A percentile compares a stretch with the other conserved stretches of the same genome.
Conservation (phyloP, 2,113 vertebrate genomes). For the Prolemur simus region DNA sequence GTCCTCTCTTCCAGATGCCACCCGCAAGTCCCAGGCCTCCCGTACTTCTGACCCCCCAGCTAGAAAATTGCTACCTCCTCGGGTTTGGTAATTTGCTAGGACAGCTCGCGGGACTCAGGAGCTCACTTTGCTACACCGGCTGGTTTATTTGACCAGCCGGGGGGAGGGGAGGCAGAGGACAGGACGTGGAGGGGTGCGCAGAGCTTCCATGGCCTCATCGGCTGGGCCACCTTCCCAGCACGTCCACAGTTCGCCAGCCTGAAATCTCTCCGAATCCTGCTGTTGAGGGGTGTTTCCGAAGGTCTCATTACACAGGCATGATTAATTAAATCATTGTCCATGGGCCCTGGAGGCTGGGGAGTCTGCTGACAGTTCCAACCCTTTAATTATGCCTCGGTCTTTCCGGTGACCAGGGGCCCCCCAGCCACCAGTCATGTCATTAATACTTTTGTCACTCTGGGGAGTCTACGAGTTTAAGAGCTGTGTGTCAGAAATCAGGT, state of each 20-base stretch:
- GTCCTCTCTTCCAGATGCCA: not conserved
- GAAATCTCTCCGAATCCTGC: not conserved
- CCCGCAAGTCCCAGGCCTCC: not conserved
- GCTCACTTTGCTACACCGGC: not conserved
- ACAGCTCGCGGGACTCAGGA: not conserved
- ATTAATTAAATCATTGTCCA: not conserved
- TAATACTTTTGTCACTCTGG: not conserved
- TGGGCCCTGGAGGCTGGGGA: not conserved
- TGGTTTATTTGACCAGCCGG: not conserved
- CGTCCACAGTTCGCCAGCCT: not conserved
- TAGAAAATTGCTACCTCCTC: not conserved
- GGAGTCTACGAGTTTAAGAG: not conserved
- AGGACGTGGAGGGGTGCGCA: rapidly evolving
- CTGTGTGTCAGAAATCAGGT: not conserved
- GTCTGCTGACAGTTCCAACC: not conserved
- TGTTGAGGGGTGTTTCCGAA: not conserved
- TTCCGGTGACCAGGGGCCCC: not conserved
- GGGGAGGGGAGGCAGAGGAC: not conserved
- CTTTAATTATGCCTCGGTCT: not conserved
- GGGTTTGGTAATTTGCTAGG: not conserved
- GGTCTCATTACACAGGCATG: not conserved
- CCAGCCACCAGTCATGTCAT: not conserved
- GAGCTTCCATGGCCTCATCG: not conserved
- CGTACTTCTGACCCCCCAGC: not conserved
- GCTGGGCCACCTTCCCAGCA: not conserved